A percentile compares a stretch with the other conserved stretches of the same genome.
Evolutionary conservation across 2,888 invertebrate species (phyloP).

Genomic region (Desoria tigrina): DNA sequence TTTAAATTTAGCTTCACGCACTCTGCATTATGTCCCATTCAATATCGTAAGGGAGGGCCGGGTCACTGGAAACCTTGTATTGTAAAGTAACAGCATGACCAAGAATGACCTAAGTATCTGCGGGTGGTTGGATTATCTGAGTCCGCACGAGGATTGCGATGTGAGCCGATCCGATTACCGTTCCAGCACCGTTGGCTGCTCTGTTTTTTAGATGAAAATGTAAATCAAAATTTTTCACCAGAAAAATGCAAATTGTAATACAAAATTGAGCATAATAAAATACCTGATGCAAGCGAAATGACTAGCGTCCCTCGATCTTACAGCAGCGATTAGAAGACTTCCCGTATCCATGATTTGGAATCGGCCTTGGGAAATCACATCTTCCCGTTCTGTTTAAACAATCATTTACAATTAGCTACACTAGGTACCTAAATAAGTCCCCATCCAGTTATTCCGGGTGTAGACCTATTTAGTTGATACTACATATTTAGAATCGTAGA

Average conservation of each 20-base stretch:
- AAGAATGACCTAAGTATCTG: constrained; percentile 84
- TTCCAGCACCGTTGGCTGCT: constrained; percentile 86
- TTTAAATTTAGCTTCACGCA: background rate
- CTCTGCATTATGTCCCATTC: no score
- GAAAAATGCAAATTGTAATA: no score
- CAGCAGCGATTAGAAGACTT: constrained; percentile 82
- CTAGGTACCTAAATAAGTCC: background rate
- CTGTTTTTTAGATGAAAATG: no score
- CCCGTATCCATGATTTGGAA: constrained; percentile 83
- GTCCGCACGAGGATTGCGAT: constrained; percentile 71
- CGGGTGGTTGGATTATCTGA: constrained; percentile 89
- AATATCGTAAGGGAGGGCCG: constrained; percentile 79
- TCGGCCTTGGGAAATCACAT: constrained; percentile 64
- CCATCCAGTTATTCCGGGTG: no score
- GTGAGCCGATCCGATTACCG: constrained; percentile 54
- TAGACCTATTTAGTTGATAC: no score
- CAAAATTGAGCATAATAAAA: no score
- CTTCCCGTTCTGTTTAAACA: constrained; percentile 50
- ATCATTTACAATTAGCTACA: no score
- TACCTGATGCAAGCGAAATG: constrained; percentile 93
- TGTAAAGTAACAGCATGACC: constrained; percentile 90
- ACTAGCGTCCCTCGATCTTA: constrained; percentile 80
- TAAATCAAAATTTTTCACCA: no score
- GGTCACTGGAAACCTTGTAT: constrained; percentile 91
- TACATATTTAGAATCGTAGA: no score